Conservation (phyloP, 2,113 vertebrate genomes). For the Aphelocoma coerulescens region DNA sequence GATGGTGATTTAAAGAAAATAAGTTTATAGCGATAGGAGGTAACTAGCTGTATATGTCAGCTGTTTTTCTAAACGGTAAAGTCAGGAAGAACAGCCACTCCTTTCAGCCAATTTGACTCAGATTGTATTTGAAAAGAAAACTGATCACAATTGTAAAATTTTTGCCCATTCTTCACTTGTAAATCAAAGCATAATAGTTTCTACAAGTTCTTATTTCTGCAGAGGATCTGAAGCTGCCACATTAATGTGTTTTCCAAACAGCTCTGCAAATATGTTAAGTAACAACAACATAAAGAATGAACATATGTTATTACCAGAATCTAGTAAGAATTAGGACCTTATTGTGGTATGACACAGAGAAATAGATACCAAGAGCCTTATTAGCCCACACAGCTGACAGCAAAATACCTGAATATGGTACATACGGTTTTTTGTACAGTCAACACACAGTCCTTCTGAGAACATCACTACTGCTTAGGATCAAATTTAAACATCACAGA, state of each 20-base stretch:
- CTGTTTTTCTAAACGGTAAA: neutral
- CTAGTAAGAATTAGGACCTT: neutral
- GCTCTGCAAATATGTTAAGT: neutral
- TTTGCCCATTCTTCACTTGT: neutral
- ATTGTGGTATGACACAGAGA: neutral
- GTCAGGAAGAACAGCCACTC: neutral
- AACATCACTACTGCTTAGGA: neutral
- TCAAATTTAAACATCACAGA: neutral
- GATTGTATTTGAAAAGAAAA: neutral
- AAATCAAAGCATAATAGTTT: neutral
- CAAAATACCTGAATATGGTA: neutral
- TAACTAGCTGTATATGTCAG: neutral
- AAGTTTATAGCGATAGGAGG: neutral
- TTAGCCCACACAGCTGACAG: neutral
- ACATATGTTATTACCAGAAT: neutral
- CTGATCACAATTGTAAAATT: constrained; percentile 15
- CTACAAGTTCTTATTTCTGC: constrained; percentile 10
- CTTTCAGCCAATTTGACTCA: neutral
- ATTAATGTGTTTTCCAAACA: neutral
- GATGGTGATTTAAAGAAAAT: neutral
- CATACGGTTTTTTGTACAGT: neutral
- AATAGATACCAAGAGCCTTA: neutral
- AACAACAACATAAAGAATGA: neutral
- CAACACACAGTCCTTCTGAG: neutral
- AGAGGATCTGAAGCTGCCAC: neutral